These are phyloP conservation scores for Trachops cirrhosus DNA, from an alignment of 2,797 vertebrate species.

Conservation along the genomic window DNA sequence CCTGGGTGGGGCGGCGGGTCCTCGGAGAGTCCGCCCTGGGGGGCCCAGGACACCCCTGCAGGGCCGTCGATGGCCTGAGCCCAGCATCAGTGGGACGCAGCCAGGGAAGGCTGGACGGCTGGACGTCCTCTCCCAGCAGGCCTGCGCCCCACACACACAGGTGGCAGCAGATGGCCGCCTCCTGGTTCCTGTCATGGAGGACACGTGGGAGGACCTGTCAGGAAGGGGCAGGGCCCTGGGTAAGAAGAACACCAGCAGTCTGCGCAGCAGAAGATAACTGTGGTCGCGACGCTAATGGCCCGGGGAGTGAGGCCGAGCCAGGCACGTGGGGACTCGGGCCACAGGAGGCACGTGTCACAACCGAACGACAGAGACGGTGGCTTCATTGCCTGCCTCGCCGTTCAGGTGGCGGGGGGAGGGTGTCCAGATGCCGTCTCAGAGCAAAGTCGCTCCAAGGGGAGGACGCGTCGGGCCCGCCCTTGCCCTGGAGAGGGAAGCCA, in stretches of 20 bases:
- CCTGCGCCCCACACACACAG: slow-evolving; percentile 68
- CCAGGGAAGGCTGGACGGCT: not conserved
- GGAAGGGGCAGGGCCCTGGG: slow-evolving; percentile 74
- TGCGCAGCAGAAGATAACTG: slow-evolving; percentile 82
- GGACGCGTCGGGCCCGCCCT: not conserved
- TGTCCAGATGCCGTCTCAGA: not conserved
- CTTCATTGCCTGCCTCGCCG: not conserved
- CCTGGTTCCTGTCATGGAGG: slow-evolving; percentile 77
- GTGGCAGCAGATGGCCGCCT: slow-evolving; percentile 81
- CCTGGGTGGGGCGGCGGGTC: not conserved
- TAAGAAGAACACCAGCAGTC: slow-evolving; percentile 75
- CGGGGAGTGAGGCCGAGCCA: slow-evolving; percentile 81
- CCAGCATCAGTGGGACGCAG: not conserved
- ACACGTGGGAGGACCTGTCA: slow-evolving; percentile 72
- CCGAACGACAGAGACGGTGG: slow-evolving; percentile 31
- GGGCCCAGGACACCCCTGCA: not conserved
- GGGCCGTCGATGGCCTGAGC: not conserved
- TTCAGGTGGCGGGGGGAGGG: not conserved
- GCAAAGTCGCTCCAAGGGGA: not conserved
- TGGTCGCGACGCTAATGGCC: slow-evolving; percentile 82
- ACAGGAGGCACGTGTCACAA: slow-evolving; percentile 59
- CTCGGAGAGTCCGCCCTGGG: not conserved
- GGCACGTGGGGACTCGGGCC: slow-evolving; percentile 58
- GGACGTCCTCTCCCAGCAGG: slow-evolving; percentile 49
- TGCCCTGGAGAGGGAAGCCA: not conserved